Evolutionary conservation across 2,797 vertebrate species (phyloP), one percentile per base, ranked within the genome.

Genomic region (Linurgus olivaceus): DNA sequence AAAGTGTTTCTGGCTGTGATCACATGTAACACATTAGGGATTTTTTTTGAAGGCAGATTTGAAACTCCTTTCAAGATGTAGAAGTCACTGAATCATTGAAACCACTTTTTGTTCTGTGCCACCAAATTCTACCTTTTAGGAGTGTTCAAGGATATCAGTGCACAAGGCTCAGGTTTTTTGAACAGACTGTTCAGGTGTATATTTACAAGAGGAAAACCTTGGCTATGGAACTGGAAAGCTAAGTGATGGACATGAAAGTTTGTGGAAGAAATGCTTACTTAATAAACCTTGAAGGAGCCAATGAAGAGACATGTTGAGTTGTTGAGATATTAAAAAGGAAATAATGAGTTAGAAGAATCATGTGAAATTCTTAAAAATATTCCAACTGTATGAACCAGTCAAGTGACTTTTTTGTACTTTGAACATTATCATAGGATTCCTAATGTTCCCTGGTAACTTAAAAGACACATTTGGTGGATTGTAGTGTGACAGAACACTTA

Each of bases 371-470:
- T 29, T 52, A 33, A 57, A 37, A 59, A 63, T 81, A 87, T 71
- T 37, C 33, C 19, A 79, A 47, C 31, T 47, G 14, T 59, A 23
- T 65, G 57, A 95, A 88, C 17, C 13, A 47, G 10, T 74, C 77
- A 50, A 17, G 24, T 61, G 18, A 35, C n/a, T 67, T 88, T 88
- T 86, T 70, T 92, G 31, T 79, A 48, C 65, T 80, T 74, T 8
- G 29, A 71, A 45, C 17, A 4, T 47, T 65, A 1, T 90, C 57
- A 25, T 28, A 65, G 31, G 31, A 33, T 90, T 92, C 54, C 38
- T 86, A 17, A 21, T 59, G 18, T 72, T 86, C 92, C 76, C 55
- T 86, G 57, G 24, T 88, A 72, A 65, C 26, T 73, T 70, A 37
- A 75, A 86, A 50, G 51, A 24, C 52, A 31, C 3, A 3, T 7